Evolutionary conservation across 2,797 vertebrate species (phyloP).

Genomic region (Anguilla pacifica): DNA sequence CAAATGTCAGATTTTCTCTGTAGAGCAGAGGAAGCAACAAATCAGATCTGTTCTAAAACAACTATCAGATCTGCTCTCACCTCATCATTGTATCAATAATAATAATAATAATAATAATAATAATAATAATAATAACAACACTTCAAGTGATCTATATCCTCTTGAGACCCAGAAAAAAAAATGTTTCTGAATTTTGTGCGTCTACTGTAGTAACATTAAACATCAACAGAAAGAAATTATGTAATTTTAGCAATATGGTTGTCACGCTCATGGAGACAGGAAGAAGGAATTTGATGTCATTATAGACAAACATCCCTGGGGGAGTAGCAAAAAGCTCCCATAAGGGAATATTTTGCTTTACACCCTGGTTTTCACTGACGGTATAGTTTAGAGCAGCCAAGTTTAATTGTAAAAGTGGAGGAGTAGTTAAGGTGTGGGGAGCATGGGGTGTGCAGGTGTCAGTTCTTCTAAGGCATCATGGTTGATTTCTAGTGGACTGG

Average conservation of each 20-base stretch:
- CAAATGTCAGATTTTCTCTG: not conserved
- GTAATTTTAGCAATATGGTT: no score
- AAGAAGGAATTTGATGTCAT: not conserved
- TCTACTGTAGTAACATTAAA: not conserved
- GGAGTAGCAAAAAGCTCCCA: not conserved
- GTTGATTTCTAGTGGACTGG: not conserved
- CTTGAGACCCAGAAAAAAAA: no score
- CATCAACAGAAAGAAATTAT: not conserved
- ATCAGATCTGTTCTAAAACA: not conserved
- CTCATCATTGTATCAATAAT: not conserved
- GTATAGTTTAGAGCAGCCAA: not conserved
- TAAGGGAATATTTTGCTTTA: constrained; percentile 1
- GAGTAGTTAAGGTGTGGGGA: no score
- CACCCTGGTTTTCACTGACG: not conserved
- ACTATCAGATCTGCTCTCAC: not conserved
- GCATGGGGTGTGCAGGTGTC: not conserved
- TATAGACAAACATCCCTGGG: not conserved
- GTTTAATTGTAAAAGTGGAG: not conserved
- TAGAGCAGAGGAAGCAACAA: not conserved
- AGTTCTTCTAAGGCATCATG: not conserved
- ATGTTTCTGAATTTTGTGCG: no score
- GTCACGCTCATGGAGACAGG: not conserved
- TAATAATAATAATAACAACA: not conserved
- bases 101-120: not conserved
- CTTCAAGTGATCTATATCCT: no score